Base-by-base conservation (phyloP, 2,113 vertebrate genomes). In the Psilopsiagon aymara region DNA sequence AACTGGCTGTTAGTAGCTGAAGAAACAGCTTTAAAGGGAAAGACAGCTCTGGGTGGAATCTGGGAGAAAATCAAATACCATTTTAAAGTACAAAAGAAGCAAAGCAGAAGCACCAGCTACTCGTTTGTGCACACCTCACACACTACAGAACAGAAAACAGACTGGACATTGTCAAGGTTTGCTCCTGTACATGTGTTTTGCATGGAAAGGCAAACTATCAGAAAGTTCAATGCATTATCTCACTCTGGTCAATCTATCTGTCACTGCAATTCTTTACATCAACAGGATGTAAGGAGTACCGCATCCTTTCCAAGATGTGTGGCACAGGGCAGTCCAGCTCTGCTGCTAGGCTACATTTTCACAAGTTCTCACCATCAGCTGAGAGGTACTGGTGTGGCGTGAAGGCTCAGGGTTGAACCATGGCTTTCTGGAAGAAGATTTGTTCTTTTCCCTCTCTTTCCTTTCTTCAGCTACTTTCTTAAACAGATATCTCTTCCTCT, bases 271-370 rank as follows among this genome's bases (percentile, higher is more conserved):
- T 70, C 46, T 70, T 73, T 25, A 57, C 9, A 95, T 46, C 33
- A 86, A 67, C 13, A 83, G 21, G n/a, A 63, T 27, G 15, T 37
- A 57, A 62, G 28, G 1, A 70, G n/a, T 41, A 63, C 0, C 20
- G 9, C 17, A 52, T 14, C 11, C 60, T 41, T 59, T 74, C 37
- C 12, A 57, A 59, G 41, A 68, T 3, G 25, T 0, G 0, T 7
- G 10, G 41, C 9, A 43, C 17, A 37, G 10, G 43, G 24, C 33
- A 68, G 33, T 23, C 27, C 11, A 17, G 28, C 27, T 87, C 20
- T 8, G 17, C 5, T 66, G 14, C 28, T n/a, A 23, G 21, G 13
- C 21, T 67, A 8, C 21, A 33, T 13, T 82, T 70, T 29, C 14
- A 0, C 2, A 66, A 59, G 19, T 11, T 63, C 15, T 25, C 10